Base-by-base conservation (phyloP, 2,113 vertebrate species). In the Plecotus auritus region DNA sequence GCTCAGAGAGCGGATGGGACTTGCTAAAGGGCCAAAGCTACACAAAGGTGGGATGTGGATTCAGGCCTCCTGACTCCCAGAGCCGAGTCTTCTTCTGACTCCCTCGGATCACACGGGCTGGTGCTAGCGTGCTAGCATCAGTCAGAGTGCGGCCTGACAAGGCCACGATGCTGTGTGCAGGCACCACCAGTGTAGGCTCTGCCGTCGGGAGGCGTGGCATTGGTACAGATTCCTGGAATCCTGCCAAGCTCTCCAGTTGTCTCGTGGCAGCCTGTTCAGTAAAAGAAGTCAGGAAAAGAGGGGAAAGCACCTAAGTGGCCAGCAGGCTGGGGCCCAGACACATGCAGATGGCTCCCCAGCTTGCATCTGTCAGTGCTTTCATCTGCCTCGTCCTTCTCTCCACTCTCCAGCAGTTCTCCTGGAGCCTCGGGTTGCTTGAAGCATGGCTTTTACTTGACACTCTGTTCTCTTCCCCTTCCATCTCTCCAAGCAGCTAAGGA, bases 331-430 rank as follows among this genome's bases (percentile, higher is more conserved):
- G 28, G n/a, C 12, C 1, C 67, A 61, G 42, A 67, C 28, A 3
- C n/a, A 14, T 23, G 9, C 30, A 11, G 45, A 6, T 0, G 5
- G 1, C 20, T 7, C 22, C 37, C n/a, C 14, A 1, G 35, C 32
- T 2, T 8, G 54, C 20, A 32, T 22, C 12, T 22, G 40, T 51
- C 2, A 4, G 32, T 5, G 56, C 13, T 2, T 26, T 32, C 67
- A 28, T 45, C 47, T 5, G 69, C 35, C 54, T 51, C 5, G 32
- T 45, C 70, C 78, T 42, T 22, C 72, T 30, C 76, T 16, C 32
- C 1, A 54, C 72, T 30, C 76, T 16, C 32, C 1, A 54, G 17
- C 42, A 7, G 28, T 18, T 56, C 69, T 35, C 49, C 9, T 8
- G 4, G 12, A 0, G 1, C 2, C 69, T 45, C 35, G 5, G 9